Evolutionary conservation across 2,113 vertebrate genomes (phyloP).

Genomic region (Rynchops niger): DNA sequence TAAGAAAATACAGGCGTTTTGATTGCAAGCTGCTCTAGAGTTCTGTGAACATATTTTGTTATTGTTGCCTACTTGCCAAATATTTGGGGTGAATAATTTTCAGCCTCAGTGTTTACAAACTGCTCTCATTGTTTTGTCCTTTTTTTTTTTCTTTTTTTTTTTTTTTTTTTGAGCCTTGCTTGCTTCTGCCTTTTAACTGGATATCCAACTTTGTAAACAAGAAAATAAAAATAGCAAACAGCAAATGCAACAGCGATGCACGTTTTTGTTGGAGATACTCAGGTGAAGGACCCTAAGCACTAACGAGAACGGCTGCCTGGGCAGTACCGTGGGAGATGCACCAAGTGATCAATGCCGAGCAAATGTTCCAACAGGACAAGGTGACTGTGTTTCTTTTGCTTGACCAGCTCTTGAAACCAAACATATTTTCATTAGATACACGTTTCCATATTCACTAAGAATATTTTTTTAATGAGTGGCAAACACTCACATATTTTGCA

Average conservation of each 20-base stretch:
- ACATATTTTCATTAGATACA: neutral
- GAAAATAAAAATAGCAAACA: neutral
- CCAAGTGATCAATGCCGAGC: fast-evolving
- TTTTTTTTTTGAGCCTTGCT: neutral
- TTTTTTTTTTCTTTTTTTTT: no score
- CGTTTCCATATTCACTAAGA: neutral
- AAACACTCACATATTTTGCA: neutral
- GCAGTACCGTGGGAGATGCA: neutral
- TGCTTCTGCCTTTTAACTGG: neutral
- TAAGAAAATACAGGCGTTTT: neutral
- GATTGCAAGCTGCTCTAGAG: neutral
- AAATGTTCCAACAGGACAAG: neutral
- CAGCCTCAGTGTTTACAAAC: slow-evolving; percentile 10
- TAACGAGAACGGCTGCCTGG: neutral
- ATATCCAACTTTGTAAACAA: neutral
- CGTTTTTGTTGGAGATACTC: neutral
- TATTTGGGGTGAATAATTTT: slow-evolving; percentile 23
- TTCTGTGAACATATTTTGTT: neutral
- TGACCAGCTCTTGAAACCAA: neutral
- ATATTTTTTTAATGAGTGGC: neutral
- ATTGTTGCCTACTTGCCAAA: slow-evolving; percentile 1
- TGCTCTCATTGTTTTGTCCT: neutral
- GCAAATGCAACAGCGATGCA: neutral
- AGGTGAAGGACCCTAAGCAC: neutral
- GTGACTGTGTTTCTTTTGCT: neutral